Percentiles rank a stretch among this genome's conserved stretches.
These are phyloP conservation scores for Antheraea mylitta DNA, from an alignment of 1,140 invertebrate genomes.

Conservation along the genomic window DNA sequence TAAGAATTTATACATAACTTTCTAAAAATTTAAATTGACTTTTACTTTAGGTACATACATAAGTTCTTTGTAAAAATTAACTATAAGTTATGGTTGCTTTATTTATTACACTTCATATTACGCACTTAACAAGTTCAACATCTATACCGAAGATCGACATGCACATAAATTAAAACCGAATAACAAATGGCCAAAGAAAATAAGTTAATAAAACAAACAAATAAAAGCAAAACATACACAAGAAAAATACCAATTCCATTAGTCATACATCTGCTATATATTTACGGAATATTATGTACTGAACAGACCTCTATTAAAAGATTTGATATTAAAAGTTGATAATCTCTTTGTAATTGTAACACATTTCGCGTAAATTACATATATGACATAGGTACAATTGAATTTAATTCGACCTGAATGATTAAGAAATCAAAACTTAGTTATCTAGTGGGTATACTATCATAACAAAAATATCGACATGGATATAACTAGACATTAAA, in stretches of 20 bases:
- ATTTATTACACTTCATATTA: conserved; percentile 27
- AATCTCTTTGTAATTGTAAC: neutral
- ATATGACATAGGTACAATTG: neutral
- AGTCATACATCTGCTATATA: conserved; percentile 14
- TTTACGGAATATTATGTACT: conserved; percentile 13
- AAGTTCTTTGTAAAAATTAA: conserved; percentile 11
- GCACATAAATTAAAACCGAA: conserved; percentile 55
- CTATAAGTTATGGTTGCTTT: conserved; percentile 14
- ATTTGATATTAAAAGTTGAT: neutral
- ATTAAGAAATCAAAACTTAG: neutral
- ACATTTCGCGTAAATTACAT: neutral
- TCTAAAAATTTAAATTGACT: conserved; percentile 47
- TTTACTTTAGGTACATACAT: conserved; percentile 24
- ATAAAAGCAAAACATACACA: conserved; percentile 56
- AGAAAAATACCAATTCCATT: conserved; percentile 40
- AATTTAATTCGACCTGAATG: neutral
- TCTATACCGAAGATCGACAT: conserved; percentile 45
- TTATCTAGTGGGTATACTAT: neutral
- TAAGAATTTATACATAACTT: neutral
- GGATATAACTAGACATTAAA: neutral
- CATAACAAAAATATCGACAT: neutral
- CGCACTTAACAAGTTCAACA: conserved; percentile 37
- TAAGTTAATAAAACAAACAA: conserved; percentile 67
- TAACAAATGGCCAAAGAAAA: conserved; percentile 51
- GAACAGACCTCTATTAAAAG: conserved; percentile 8